Base-by-base conservation (phyloP, 1,140 invertebrate genomes). In the Cotesia vestalis region DNA sequence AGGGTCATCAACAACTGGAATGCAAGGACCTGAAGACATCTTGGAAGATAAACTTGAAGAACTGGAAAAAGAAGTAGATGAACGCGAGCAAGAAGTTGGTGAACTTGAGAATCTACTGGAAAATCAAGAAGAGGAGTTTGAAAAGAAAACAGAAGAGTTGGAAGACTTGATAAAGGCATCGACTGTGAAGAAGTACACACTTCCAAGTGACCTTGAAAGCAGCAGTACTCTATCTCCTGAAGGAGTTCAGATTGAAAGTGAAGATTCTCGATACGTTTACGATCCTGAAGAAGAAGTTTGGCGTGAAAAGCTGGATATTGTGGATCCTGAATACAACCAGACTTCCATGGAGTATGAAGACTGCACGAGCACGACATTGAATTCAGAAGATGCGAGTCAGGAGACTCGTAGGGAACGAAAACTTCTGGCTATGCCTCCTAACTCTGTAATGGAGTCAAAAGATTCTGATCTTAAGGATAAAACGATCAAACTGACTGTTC, bases 241-340 rank as follows among this genome's bases (percentile, higher is more conserved):
- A 27, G 27, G 27, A 27, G 3, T 27, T 27, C 27, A 27, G 1
- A 27, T 27, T 63, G 61, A 34, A 14, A 27, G 11, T 11, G 11
- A 27, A 34, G 14, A 63, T 27, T 63, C 17, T 66, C 64, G 27
- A 20, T 76, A 74, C 36, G 62, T 72, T 5, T 74, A 68, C 63
- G 75, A 76, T 35, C 20, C 72, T 12, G 67, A 76, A 2, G 75
- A 74, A 60, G 75, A 76, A 62, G 69, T 74, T n/a, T 76, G 75
- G 75, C 72, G 66, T 59, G 63, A 72, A 46, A 62, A 73, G 27
- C 53, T 61, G 8, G 36, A 64, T 1, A 62, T 70, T 59, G 9
- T 11, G 12, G 68, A 74, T 2, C 12, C 14, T 14, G 66, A 14
- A 14, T 38, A 14, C 9, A 12, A 59, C 36, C 36, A 69, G 14